Base-by-base conservation (phyloP, 1,140 invertebrate species). In the Periplaneta americana region DNA sequence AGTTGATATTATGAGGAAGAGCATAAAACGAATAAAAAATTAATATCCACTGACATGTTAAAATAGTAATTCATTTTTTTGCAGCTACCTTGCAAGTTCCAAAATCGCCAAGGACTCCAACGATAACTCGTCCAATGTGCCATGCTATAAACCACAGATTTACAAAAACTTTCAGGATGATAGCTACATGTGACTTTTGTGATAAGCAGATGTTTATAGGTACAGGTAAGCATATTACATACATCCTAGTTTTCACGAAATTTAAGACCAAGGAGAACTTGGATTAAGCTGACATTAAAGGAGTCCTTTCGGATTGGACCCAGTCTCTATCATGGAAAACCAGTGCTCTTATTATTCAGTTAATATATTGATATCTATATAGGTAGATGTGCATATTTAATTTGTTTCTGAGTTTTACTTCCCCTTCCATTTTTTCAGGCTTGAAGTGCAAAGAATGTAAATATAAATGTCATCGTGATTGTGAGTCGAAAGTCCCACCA, bases 371-470 rank as follows among this genome's bases (percentile, higher is more conserved):
- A n/a, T n/a, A n/a, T n/a, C n/a, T n/a, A n/a, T n/a, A n/a, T n/a
- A n/a, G n/a, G n/a, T n/a, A n/a, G n/a, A n/a, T n/a, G n/a, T n/a
- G n/a, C n/a, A n/a, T n/a, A n/a, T n/a, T n/a, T n/a, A n/a, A n/a
- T n/a, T n/a, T n/a, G n/a, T n/a, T n/a, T n/a, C n/a, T n/a, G n/a
- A n/a, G n/a, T n/a, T n/a, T n/a, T n/a, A n/a, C n/a, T n/a, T n/a
- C n/a, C n/a, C n/a, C n/a, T n/a, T n/a, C 28, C 28, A 66, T 31
- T 78, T 34, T 85, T 83, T 31, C 78, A 88, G 89, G 94, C 75
- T 91, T 96, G 78, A 97, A 96, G 88, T 99, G 98, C 88, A 98
- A 95, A 88, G 96, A 98, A 87, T 99, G 97, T 92, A 98, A 98
- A 90, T 98, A 96, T 89, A 96, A 96, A 85, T 98, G 97, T 89